phyloP scores from a whole-genome alignment of 2,888 invertebrate genomes.

The Cheilosia soror region DNA sequence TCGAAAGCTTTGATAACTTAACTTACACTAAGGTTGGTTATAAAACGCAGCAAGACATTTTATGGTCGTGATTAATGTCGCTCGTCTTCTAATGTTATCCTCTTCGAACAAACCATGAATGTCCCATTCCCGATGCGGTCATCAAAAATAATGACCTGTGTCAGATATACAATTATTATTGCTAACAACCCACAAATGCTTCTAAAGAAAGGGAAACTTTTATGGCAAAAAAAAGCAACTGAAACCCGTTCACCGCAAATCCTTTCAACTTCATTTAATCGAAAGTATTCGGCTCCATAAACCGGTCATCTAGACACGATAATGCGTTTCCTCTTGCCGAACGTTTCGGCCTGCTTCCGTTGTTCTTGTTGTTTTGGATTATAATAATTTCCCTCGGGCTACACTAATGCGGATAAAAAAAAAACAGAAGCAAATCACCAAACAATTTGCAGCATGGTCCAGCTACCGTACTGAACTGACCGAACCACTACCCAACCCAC shows the following conservation, averaged over 20 bases:
- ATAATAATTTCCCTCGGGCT: conserved; percentile 31
- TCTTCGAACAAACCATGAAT: neutral
- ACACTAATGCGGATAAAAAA: conserved; percentile 45
- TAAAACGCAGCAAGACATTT: too few relatives aligned
- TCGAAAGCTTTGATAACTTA: too few relatives aligned
- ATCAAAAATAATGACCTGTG: neutral
- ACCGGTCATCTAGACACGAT: conserved; percentile 61
- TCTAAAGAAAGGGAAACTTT: conserved; percentile 31
- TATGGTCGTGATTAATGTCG: too few relatives aligned
- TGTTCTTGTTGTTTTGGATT: conserved; percentile 5
- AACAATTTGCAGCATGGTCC: neutral
- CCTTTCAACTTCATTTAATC: conserved; percentile 70
- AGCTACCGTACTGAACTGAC: neutral
- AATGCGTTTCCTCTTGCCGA: conserved; percentile 50
- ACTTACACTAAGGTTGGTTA: too few relatives aligned
- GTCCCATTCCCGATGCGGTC: neutral
- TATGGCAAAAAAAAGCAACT: neutral
- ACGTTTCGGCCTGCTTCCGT: neutral
- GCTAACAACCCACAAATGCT: neutral
- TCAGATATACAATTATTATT: neutral
- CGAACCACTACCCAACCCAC: neutral
- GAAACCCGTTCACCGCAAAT: conserved; percentile 39
- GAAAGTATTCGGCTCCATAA: conserved; percentile 69
- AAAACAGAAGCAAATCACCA: neutral
- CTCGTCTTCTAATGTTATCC: neutral